These are phyloP conservation scores for Heliconius eleuchia DNA, from an alignment of 1,140 invertebrate genomes.

Conservation along the genomic window DNA sequence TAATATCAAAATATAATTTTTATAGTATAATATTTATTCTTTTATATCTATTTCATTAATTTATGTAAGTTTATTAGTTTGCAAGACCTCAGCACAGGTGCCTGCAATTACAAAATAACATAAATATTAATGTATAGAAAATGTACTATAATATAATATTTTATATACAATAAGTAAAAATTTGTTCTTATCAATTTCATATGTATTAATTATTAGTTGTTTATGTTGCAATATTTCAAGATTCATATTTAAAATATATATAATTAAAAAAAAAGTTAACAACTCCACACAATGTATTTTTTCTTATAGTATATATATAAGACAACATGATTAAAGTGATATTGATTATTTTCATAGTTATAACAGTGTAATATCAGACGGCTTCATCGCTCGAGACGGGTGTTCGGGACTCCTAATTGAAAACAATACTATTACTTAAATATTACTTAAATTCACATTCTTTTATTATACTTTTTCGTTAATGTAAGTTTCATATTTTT, in stretches of 20 bases:
- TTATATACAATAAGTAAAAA: neutral
- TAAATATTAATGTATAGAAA: neutral
- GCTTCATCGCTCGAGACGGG: conserved; percentile 50
- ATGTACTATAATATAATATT: neutral
- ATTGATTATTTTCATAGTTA: conserved; percentile 21
- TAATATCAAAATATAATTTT: conserved; percentile 24
- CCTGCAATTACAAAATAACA: conserved; percentile 14
- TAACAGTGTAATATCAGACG: conserved; percentile 59
- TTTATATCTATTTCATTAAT: conserved; percentile 16
- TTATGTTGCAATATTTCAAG: neutral
- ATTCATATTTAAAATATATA: neutral
- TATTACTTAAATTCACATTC: neutral
- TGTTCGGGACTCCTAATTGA: conserved; percentile 62
- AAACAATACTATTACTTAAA: neutral
- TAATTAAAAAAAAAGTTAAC: too few relatives aligned
- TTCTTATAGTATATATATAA: neutral
- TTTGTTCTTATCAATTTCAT: neutral
- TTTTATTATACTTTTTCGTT: too few relatives aligned
- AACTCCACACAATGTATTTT: too few relatives aligned
- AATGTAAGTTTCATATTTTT: too few relatives aligned
- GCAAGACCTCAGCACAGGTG: conserved; percentile 20
- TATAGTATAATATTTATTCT: conserved; percentile 18
- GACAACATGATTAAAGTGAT: neutral
- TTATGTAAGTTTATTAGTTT: neutral
- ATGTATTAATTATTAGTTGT: neutral